These are phyloP conservation scores for Rhineura floridana DNA, from an alignment of 2,113 vertebrate species.

Conservation along the genomic window DNA sequence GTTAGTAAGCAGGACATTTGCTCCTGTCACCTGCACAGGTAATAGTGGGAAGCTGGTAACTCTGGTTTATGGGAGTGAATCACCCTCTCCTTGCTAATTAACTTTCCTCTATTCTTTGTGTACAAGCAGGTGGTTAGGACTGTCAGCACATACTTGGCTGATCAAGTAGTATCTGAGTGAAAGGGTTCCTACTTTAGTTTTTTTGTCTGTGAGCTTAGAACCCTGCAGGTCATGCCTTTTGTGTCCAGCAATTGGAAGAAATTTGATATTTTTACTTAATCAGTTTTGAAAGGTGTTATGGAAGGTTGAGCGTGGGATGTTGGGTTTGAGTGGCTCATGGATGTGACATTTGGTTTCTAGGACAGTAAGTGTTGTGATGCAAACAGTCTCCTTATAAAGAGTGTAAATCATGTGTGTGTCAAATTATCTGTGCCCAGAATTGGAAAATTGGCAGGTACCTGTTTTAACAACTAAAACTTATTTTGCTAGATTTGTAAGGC, in stretches of 20 bases:
- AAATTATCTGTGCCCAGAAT: neutral
- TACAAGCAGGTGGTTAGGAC: constrained; percentile 2
- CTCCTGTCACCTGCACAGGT: constrained; percentile 17
- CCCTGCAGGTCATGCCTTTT: rapidly evolving
- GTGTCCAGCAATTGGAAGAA: neutral
- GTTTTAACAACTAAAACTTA: neutral
- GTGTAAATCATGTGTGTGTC: neutral
- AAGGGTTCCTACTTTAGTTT: neutral
- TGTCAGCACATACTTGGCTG: constrained; percentile 11
- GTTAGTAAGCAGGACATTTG: constrained; percentile 57
- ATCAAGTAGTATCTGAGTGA: constrained; percentile 11
- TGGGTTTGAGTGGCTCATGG: neutral
- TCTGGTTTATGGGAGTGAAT: constrained; percentile 36
- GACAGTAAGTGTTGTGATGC: neutral
- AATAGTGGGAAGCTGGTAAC: constrained; percentile 42
- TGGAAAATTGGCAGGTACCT: neutral
- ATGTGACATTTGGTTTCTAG: neutral
- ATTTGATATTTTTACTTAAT: neutral
- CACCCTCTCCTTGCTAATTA: constrained; percentile 54
- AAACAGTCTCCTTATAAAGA: constrained; percentile 28
- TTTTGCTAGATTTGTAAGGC: neutral
- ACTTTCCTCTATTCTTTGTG: neutral
- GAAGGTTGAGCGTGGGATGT: rapidly evolving
- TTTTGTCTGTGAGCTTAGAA: neutral
- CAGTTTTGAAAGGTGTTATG: neutral